Conservation (phyloP, 2,888 invertebrate genomes). For the Polyommatus icarus region DNA sequence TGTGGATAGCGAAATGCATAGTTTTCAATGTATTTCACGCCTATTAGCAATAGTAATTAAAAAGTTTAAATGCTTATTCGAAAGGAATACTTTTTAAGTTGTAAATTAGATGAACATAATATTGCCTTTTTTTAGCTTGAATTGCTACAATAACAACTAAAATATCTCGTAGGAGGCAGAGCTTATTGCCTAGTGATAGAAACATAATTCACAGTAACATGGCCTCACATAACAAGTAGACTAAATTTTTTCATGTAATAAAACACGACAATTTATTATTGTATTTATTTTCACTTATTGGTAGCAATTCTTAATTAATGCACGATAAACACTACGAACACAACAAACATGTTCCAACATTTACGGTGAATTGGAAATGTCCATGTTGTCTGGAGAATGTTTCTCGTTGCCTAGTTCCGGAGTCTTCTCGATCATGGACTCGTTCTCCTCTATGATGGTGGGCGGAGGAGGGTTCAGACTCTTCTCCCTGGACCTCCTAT, state of each 20-base stretch:
- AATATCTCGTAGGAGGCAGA: no score
- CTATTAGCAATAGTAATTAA: constrained; percentile 1
- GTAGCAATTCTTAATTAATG: constrained; percentile 32
- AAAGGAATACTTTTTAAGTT: neutral
- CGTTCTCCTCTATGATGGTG: constrained; percentile 56
- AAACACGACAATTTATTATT: constrained; percentile 24
- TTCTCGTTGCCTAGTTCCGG: constrained; percentile 76
- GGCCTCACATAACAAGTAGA: no score
- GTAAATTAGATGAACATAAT: neutral
- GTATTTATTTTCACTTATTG: constrained; percentile 32
- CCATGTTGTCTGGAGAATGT: constrained; percentile 86
- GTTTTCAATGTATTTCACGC: neutral
- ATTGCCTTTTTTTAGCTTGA: no score
- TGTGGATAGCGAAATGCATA: neutral
- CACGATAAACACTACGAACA: constrained; percentile 21
- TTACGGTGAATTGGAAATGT: constrained; percentile 89
- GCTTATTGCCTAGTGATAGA: no score
- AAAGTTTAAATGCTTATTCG: neutral
- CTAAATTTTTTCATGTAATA: neutral
- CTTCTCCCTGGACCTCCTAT: constrained; percentile 63
- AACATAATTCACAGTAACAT: no score
- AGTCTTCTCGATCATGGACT: constrained; percentile 51
- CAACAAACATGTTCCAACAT: constrained; percentile 25
- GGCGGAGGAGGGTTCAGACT: constrained; percentile 59
- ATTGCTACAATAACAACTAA: no score